Evolutionary conservation across 2,888 invertebrate genomes (phyloP).

Genomic region (Dichetophora obliterata): DNA sequence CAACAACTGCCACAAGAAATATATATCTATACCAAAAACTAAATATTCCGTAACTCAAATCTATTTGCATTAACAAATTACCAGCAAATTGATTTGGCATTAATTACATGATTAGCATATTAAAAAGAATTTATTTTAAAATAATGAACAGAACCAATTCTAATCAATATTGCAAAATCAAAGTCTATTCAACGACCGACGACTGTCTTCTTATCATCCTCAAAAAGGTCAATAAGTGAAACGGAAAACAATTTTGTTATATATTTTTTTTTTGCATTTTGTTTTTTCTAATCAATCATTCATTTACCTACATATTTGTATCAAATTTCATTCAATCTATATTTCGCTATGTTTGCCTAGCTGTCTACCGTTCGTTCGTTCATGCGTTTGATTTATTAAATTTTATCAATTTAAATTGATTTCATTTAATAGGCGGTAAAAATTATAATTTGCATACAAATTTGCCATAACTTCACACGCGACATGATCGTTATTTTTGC

Average conservation of each 20-base stretch:
- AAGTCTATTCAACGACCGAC: not conserved
- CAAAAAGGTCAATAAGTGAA: too few relatives aligned
- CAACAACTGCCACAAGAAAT: too few relatives aligned
- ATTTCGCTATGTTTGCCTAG: not conserved
- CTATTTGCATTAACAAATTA: not conserved
- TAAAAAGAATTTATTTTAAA: not conserved
- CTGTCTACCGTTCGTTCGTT: not conserved
- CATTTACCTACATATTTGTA: not conserved
- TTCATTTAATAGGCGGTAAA: not conserved
- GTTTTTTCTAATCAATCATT: not conserved
- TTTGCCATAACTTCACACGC: not conserved
- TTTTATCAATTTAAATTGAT: not conserved
- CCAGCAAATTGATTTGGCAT: constrained; percentile 9
- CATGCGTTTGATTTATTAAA: not conserved
- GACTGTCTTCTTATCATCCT: not conserved
- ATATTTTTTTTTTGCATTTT: not conserved
- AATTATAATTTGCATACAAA: constrained; percentile 5
- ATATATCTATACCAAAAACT: too few relatives aligned
- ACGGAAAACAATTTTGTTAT: not conserved
- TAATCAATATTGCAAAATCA: not conserved
- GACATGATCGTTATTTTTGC: not conserved
- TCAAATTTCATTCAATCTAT: not conserved
- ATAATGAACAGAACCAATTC: not conserved
- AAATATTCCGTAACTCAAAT: too few relatives aligned
- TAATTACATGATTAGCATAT: constrained; percentile 18